These are phyloP conservation scores for Rhynchonema sp. DNA, from an alignment of 2,888 invertebrate genomes.

Conservation along the genomic window DNA sequence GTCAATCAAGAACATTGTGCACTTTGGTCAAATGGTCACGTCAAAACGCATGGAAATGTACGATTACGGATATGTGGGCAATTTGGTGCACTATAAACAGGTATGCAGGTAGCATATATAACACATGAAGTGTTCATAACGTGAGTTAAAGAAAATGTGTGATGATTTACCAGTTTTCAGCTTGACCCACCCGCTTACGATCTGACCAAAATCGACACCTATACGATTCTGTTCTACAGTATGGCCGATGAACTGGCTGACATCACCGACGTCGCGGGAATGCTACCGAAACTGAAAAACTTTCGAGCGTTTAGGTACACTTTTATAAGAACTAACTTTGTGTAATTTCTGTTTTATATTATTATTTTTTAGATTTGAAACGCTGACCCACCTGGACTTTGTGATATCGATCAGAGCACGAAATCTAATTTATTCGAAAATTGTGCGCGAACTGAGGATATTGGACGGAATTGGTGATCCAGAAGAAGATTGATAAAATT, in stretches of 20 bases:
- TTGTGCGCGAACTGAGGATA: too few species aligned
- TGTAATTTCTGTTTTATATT: too few species aligned
- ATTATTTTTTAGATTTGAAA: too few species aligned
- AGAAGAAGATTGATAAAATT: too few species aligned
- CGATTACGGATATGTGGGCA: conserved; percentile 46
- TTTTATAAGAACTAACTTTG: too few species aligned
- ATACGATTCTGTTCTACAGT: neutral
- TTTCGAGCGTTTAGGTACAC: neutral
- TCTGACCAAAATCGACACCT: neutral
- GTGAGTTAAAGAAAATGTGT: too few species aligned
- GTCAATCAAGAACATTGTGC: conserved; percentile 25
- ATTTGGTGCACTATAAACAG: conserved; percentile 41
- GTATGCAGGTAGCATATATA: conserved; percentile 3
- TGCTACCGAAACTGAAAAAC: neutral
- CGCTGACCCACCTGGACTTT: too few species aligned
- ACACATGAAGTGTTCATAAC: too few species aligned
- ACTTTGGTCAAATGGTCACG: conserved; percentile 20
- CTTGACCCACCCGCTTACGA: neutral
- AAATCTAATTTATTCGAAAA: too few species aligned
- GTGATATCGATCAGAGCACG: too few species aligned
- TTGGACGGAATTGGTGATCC: too few species aligned
- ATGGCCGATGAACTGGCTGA: neutral
- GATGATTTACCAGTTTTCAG: neutral
- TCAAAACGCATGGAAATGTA: conserved; percentile 44
- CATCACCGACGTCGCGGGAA: neutral